A percentile compares a stretch with the other conserved stretches of the same genome.
Conservation (phyloP, 2,113 vertebrate species). For the Myotis brandtii region DNA sequence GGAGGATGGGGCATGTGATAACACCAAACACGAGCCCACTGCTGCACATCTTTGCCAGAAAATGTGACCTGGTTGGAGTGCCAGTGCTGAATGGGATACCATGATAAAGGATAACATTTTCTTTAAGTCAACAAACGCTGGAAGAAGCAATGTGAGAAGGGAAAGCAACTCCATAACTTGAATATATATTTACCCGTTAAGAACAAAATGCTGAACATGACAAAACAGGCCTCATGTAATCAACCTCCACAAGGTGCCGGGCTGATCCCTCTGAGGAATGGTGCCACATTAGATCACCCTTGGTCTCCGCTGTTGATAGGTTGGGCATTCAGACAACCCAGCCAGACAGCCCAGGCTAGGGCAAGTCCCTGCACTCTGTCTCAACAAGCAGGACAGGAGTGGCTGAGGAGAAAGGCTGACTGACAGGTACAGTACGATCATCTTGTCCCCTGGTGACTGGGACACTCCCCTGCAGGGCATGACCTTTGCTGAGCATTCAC, state of each 20-base stretch:
- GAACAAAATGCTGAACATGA: not conserved
- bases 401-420: not conserved
- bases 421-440: rapidly evolving
- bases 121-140: not conserved
- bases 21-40: not conserved
- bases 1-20: not conserved
- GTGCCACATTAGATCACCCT: not conserved
- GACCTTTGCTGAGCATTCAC: not conserved
- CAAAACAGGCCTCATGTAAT: not conserved
- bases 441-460: not conserved
- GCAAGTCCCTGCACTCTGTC: not conserved
- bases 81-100: not conserved
- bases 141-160: not conserved
- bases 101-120: not conserved
- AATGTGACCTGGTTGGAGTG: not conserved
- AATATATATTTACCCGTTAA: not conserved
- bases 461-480: not conserved
- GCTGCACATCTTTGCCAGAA: not conserved
- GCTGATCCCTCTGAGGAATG: not conserved
- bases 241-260: not conserved
- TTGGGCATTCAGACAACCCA: not conserved
- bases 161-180: not conserved
- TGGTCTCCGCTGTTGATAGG: not conserved
- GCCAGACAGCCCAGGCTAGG: not conserved
- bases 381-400: not conserved